phyloP scores from a whole-genome alignment of 2,888 invertebrate species.

The Epsilonema sp. region DNA sequence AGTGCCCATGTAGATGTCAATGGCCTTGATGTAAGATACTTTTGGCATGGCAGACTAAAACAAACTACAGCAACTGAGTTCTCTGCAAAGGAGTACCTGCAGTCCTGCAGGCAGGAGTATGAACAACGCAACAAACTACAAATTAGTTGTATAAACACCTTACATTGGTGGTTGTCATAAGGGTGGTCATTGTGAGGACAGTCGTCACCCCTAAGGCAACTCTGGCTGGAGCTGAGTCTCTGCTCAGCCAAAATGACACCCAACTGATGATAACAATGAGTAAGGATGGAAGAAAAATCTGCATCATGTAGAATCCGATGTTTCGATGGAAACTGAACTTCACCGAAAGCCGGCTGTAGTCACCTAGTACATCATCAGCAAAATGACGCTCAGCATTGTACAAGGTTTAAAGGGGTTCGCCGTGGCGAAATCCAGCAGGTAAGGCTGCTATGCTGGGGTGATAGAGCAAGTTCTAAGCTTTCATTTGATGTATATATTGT shows the following conservation, averaged over 20 bases:
- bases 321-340: conserved; percentile 34
- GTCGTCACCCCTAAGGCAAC: conserved; percentile 37
- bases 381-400: no score
- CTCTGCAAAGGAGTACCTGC: background rate
- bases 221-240: conserved; percentile 36
- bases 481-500: no score
- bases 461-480: no score
- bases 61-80: background rate
- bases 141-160: no score
- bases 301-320: conserved; percentile 37
- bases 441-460: no score
- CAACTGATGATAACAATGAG: conserved; percentile 38
- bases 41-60: conserved; percentile 47
- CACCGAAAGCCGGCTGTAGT: conserved; percentile 36
- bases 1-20: conserved; percentile 85
- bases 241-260: conserved; percentile 39
- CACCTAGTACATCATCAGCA: no score
- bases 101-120: background rate
- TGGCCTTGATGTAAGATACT: conserved; percentile 86
- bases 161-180: conserved; percentile 86
- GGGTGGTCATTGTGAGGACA: conserved; percentile 65
- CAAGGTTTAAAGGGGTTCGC: no score
- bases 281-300: conserved; percentile 37
- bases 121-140: no score
- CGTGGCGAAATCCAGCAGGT: no score